Percentiles rank a stretch among this genome's conserved stretches.
phyloP scores from a whole-genome alignment of 1,140 invertebrate genomes.

The Pomacea maculata region DNA sequence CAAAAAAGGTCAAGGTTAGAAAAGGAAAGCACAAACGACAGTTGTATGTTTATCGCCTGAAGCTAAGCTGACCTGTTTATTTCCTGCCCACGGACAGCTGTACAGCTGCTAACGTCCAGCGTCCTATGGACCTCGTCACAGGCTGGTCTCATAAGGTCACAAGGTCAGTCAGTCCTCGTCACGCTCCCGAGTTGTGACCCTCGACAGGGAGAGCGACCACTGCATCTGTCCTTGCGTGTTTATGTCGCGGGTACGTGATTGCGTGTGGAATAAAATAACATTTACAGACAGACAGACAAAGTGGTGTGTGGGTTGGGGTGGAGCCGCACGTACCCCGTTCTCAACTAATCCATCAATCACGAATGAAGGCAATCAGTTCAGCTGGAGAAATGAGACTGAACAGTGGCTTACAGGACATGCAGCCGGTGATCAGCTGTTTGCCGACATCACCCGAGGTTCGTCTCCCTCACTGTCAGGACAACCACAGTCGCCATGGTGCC shows the following conservation, averaged over 20 bases:
- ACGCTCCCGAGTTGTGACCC: neutral
- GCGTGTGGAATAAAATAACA: neutral
- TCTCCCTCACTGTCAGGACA: too few relatives aligned
- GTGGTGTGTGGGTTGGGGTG: neutral
- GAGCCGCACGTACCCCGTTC: too few relatives aligned
- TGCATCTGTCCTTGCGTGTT: too few relatives aligned
- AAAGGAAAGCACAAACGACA: neutral
- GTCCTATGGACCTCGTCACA: neutral
- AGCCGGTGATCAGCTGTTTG: too few relatives aligned
- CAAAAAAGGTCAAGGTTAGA: neutral
- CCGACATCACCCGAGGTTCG: too few relatives aligned
- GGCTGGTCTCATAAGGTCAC: neutral
- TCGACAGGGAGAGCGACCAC: neutral
- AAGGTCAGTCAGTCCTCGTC: neutral
- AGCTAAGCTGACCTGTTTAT: neutral
- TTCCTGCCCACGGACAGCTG: neutral
- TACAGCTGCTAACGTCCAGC: neutral
- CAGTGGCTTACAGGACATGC: too few relatives aligned
- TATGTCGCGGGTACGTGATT: too few relatives aligned
- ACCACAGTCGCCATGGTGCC: too few relatives aligned
- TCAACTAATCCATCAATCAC: too few relatives aligned
- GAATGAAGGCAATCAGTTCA: too few relatives aligned
- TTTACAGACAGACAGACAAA: too few relatives aligned
- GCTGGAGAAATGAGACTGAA: too few relatives aligned
- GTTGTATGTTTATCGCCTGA: neutral